Conservation (phyloP, 2,113 vertebrate species). For the Progne subis region DNA sequence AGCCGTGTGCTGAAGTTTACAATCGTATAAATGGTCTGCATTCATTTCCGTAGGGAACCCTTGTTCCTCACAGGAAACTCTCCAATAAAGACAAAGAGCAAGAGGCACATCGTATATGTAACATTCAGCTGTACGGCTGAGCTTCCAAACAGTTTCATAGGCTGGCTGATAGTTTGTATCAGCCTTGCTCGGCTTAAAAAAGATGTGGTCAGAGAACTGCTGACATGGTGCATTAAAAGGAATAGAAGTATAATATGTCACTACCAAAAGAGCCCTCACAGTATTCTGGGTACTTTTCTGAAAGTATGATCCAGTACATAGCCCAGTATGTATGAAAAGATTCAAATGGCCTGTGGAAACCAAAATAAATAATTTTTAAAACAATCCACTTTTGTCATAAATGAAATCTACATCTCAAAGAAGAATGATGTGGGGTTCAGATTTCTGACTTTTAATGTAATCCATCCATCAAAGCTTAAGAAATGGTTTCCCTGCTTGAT, state of each 20-base stretch:
- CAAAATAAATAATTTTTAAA: neutral
- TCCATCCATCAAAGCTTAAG: neutral
- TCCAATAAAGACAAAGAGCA: neutral
- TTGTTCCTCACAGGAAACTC: neutral
- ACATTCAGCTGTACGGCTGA: neutral
- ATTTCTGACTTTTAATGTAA: neutral
- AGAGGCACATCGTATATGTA: neutral
- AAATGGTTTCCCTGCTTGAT: neutral
- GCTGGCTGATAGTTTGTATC: neutral
- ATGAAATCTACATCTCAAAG: neutral
- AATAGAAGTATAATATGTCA: neutral
- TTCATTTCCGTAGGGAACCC: neutral
- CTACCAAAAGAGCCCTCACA: neutral
- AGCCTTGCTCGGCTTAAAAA: neutral
- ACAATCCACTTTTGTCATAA: neutral
- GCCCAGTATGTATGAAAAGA: neutral
- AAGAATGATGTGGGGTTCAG: neutral
- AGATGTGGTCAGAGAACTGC: neutral
- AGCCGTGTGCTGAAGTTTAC: neutral
- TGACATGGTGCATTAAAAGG: neutral
- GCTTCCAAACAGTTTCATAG: neutral
- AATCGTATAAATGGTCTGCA: rapidly evolving
- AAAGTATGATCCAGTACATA: neutral
- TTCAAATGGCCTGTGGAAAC: neutral
- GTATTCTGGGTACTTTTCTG: neutral